A percentile compares a stretch with the other conserved stretches of the same genome.
These are phyloP conservation scores for Philypnodon macrostomus DNA, from an alignment of 2,797 vertebrate genomes.

Conservation along the genomic window DNA sequence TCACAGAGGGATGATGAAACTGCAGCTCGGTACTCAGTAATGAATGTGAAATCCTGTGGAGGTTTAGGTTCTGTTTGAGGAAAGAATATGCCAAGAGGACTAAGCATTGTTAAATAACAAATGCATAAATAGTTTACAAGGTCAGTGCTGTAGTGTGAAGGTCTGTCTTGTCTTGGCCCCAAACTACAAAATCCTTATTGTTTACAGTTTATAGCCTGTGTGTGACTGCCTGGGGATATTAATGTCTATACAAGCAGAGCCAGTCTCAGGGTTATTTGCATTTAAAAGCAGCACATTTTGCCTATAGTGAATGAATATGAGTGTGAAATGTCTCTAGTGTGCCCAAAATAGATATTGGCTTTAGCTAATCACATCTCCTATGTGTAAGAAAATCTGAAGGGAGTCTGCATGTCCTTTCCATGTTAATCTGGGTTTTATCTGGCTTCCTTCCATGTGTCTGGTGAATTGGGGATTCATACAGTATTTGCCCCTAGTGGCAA, in stretches of 20 bases:
- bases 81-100: constrained; percentile 1
- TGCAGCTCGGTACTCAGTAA: constrained; percentile 22
- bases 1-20: constrained; percentile 35
- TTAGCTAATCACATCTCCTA: too few relatives aligned
- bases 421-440: too few relatives aligned
- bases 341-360: too few relatives aligned
- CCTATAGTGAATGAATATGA: too few relatives aligned
- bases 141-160: constrained; percentile 1
- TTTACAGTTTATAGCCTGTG: constrained; percentile 3
- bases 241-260: constrained; percentile 1
- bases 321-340: too few relatives aligned
- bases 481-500: too few relatives aligned
- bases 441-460: too few relatives aligned
- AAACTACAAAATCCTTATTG: constrained; percentile 1
- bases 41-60: constrained; percentile 17
- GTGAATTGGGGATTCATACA: too few relatives aligned
- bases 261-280: neutral
- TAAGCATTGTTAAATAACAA: constrained; percentile 30
- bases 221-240: constrained; percentile 5
- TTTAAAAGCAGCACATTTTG: neutral
- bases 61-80: constrained; percentile 18
- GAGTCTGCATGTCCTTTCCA: too few relatives aligned
- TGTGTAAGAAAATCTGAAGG: too few relatives aligned
- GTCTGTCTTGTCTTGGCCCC: constrained; percentile 6
- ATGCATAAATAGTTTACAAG: constrained; percentile 11